Conservation (phyloP, 2,113 vertebrate species). For the Cheilinus undulatus region DNA sequence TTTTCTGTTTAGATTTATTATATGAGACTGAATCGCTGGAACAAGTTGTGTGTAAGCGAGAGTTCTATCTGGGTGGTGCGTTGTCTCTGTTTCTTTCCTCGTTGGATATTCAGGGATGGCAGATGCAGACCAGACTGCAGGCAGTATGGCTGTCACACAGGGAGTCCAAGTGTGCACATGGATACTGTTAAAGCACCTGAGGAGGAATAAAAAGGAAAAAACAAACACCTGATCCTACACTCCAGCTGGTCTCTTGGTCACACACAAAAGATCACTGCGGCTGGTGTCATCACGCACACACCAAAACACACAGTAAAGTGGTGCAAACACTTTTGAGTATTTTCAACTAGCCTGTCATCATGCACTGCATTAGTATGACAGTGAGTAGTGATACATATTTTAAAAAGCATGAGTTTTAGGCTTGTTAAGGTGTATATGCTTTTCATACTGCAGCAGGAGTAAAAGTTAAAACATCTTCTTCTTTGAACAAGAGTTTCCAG, state of each 20-base stretch:
- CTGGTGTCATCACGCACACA: conserved; percentile 33
- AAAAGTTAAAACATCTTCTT: background rate
- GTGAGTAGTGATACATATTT: conserved; percentile 65
- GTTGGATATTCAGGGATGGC: conserved; percentile 6
- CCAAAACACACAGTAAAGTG: conserved; percentile 50
- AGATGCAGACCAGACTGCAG: conserved; percentile 23
- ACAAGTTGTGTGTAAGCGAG: conserved; percentile 1
- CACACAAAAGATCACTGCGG: conserved; percentile 44
- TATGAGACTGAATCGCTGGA: conserved; percentile 10
- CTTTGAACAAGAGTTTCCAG: conserved; percentile 17
- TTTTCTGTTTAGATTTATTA: background rate
- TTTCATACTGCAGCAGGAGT: background rate
- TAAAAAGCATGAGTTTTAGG: conserved; percentile 61
- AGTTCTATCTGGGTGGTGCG: background rate
- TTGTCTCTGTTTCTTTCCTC: conserved; percentile 20
- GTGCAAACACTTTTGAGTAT: conserved; percentile 55
- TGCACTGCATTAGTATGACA: conserved; percentile 59
- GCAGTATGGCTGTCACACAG: conserved; percentile 14
- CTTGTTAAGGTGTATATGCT: background rate
- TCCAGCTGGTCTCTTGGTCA: conserved; percentile 46
- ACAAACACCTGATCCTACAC: conserved; percentile 40
- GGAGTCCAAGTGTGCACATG: conserved; percentile 8
- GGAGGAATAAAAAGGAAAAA: conserved; percentile 15
- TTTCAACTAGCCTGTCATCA: conserved; percentile 69
- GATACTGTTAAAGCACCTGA: conserved; percentile 42